Evolutionary conservation across 2,888 invertebrate genomes (phyloP).

Genomic region (Xestobium rufovillosum): DNA sequence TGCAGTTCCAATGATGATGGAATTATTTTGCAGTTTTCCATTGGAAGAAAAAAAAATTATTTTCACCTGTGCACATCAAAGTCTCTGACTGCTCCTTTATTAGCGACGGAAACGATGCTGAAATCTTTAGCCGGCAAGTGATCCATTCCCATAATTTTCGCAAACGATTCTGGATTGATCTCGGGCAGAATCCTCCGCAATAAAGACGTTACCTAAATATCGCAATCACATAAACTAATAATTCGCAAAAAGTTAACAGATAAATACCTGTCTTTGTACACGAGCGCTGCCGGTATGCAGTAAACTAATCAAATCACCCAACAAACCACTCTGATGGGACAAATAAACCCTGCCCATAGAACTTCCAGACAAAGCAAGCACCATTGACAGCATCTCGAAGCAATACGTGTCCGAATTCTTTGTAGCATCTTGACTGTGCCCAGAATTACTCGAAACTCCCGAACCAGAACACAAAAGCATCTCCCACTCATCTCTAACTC

Average conservation of each 20-base stretch:
- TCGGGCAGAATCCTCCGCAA: conserved; percentile 83
- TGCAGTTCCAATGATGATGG: too few relatives aligned
- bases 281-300: conserved; percentile 91
- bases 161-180: conserved; percentile 77
- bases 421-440: conserved; percentile 43
- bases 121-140: conserved; percentile 68
- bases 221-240: too few relatives aligned
- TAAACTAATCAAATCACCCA: conserved; percentile 76
- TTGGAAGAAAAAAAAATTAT: not conserved
- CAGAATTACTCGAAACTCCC: conserved; percentile 34
- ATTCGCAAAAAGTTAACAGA: too few relatives aligned
- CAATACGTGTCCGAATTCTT: conserved; percentile 82
- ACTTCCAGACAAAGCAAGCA: conserved; percentile 87
- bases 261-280: conserved; percentile 78
- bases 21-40: too few relatives aligned
- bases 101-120: conserved; percentile 59
- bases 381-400: conserved; percentile 96
- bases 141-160: conserved; percentile 65
- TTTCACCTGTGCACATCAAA: conserved; percentile 49
- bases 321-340: conserved; percentile 78
- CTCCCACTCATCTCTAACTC: conserved; percentile 91
- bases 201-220: conserved; percentile 71
- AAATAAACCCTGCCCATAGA: conserved; percentile 83
- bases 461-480: conserved; percentile 49
- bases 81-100: conserved; percentile 42